phyloP scores from a whole-genome alignment of 2,797 vertebrate species.

The Helicolenus hilgendorfi region DNA sequence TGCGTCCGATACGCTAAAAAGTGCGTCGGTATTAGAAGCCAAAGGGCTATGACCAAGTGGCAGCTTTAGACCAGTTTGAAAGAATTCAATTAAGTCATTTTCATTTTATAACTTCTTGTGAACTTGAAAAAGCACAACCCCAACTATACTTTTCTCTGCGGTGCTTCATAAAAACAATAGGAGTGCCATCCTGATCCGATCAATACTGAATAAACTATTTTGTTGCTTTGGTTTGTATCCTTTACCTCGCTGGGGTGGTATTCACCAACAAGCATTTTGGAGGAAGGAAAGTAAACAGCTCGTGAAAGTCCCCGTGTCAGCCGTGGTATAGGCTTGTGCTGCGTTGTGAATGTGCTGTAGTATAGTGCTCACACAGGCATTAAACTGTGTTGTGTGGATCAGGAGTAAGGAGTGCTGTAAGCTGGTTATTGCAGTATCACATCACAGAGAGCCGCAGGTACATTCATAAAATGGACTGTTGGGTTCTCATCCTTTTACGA shows the following conservation, averaged over 20 bases:
- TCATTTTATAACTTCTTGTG: background rate
- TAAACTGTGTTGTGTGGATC: conserved; percentile 41
- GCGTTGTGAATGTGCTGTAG: conserved; percentile 23
- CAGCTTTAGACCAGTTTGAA: background rate
- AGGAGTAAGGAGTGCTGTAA: background rate
- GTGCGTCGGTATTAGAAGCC: background rate
- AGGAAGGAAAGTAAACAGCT: conserved; percentile 35
- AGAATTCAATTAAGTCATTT: background rate
- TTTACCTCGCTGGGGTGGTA: background rate
- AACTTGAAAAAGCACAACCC: no score
- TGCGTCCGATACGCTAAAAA: background rate
- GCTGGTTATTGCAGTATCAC: conserved; percentile 44
- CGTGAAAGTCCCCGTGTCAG: conserved; percentile 33
- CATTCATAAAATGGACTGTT: conserved; percentile 16
- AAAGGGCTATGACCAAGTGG: background rate
- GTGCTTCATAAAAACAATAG: background rate
- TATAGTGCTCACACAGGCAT: conserved; percentile 43
- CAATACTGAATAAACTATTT: background rate
- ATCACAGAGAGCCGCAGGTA: conserved; percentile 28
- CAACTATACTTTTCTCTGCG: background rate
- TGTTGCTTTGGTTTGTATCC: background rate
- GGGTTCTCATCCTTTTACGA: conserved; percentile 4
- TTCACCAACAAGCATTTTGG: conserved; percentile 21
- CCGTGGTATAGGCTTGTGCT: conserved; percentile 1
- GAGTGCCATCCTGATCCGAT: background rate